Percentiles rank a stretch among this genome's conserved stretches.
These are phyloP conservation scores for Bufotes viridis DNA, from an alignment of 2,797 vertebrate species.

Conservation along the genomic window DNA sequence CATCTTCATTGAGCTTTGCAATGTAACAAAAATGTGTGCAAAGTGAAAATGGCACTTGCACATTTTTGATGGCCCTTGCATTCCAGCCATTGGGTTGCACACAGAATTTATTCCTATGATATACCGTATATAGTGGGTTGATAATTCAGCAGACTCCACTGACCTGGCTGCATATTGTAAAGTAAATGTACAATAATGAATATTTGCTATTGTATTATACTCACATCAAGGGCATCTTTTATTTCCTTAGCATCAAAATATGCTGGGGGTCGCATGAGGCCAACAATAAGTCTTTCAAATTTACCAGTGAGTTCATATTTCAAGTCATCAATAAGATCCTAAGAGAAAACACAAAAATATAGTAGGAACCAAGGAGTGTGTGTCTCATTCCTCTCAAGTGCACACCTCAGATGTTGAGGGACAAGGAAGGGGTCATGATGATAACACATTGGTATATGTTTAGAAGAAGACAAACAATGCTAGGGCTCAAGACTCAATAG, in stretches of 20 bases:
- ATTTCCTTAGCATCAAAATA: constrained; percentile 96
- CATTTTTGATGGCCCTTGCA: no score
- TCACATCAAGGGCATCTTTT: constrained; percentile 89
- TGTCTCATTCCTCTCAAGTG: no score
- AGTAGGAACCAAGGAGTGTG: background rate
- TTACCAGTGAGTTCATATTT: constrained; percentile 97
- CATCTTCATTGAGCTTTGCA: no score
- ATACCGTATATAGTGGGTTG: no score
- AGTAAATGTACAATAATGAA: no score
- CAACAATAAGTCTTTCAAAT: constrained; percentile 93
- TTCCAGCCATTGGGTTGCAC: no score
- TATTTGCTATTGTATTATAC: constrained; percentile 36
- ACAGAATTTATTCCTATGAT: no score
- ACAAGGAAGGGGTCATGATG: background rate
- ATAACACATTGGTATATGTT: background rate
- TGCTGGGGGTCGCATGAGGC: constrained; percentile 88
- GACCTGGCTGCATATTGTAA: no score
- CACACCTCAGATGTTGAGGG: background rate
- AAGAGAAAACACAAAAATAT: background rate
- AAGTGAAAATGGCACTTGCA: no score
- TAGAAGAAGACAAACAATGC: background rate
- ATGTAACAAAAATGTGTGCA: no score
- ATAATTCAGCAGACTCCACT: no score
- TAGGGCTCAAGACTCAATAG: background rate
- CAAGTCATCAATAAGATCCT: constrained; percentile 95